A percentile compares a stretch with the other conserved stretches of the same genome.
These are phyloP conservation scores for Chaunax sp. DNA, from an alignment of 2,797 vertebrate genomes.

Conservation along the genomic window DNA sequence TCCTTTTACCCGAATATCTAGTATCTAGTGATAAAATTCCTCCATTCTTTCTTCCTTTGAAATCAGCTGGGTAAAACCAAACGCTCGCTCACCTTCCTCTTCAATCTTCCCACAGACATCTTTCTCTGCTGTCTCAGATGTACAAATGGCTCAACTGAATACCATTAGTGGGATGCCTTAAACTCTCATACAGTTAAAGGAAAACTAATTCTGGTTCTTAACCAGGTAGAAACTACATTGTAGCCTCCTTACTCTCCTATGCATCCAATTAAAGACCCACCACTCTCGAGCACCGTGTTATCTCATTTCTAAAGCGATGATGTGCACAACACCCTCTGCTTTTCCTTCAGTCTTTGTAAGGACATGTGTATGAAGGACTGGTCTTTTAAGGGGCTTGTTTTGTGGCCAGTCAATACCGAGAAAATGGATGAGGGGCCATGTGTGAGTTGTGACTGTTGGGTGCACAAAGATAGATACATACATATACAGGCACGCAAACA, in stretches of 20 bases:
- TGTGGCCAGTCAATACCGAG: constrained; percentile 63
- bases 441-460: constrained; percentile 61
- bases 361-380: constrained; percentile 37
- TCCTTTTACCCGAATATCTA: constrained; percentile 61
- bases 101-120: constrained; percentile 29
- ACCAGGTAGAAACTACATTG: constrained; percentile 45
- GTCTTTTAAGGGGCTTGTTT: constrained; percentile 59
- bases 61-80: constrained; percentile 44
- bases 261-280: constrained; percentile 55
- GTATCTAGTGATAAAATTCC: constrained; percentile 63
- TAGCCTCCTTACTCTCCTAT: constrained; percentile 24
- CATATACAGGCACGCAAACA: background rate
- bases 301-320: constrained; percentile 42
- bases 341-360: constrained; percentile 36
- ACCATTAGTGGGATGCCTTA: constrained; percentile 33
- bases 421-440: constrained; percentile 53
- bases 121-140: constrained; percentile 24
- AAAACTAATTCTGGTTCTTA: constrained; percentile 29
- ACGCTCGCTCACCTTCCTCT: constrained; percentile 20
- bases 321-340: constrained; percentile 47
- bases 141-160: constrained; percentile 19
- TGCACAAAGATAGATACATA: constrained; percentile 12
- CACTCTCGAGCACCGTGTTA: constrained; percentile 33
- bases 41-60: constrained; percentile 47
- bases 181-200: constrained; percentile 15